A percentile compares a stretch with the other conserved stretches of the same genome.
These are phyloP conservation scores for Helicoverpa assulta DNA, from an alignment of 2,888 invertebrate genomes.

Conservation along the genomic window DNA sequence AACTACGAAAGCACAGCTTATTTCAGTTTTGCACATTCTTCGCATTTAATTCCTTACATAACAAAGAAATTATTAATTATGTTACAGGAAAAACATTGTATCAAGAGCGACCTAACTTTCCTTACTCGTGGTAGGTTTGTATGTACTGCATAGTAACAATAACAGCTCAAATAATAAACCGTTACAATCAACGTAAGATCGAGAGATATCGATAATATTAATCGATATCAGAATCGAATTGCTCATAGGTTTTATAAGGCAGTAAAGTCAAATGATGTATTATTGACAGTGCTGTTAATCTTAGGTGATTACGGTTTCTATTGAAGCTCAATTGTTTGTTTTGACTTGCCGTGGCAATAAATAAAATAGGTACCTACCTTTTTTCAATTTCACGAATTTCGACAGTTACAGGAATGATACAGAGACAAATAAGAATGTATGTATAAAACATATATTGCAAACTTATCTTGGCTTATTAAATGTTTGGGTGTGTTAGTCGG, in stretches of 20 bases:
- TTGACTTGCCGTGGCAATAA: conserved; percentile 8
- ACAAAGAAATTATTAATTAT: too few species aligned
- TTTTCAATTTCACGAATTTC: not conserved
- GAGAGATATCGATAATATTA: conserved; percentile 17
- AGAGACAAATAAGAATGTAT: not conserved
- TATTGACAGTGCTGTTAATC: conserved; percentile 36
- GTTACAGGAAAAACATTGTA: too few species aligned
- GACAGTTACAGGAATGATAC: not conserved
- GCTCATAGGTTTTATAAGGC: conserved; percentile 26
- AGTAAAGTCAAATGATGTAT: conserved; percentile 43
- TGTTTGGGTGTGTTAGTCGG: not conserved
- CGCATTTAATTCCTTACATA: too few species aligned
- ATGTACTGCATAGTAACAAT: too few species aligned
- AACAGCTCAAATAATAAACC: conserved; percentile 3
- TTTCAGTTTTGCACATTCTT: too few species aligned
- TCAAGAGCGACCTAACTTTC: too few species aligned
- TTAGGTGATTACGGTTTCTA: conserved; percentile 34
- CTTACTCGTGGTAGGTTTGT: too few species aligned
- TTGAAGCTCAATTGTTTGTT: conserved; percentile 28
- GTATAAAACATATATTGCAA: not conserved
- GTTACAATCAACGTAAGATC: conserved; percentile 32
- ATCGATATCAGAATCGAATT: conserved; percentile 27
- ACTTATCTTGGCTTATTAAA: not conserved
- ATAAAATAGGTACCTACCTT: not conserved
- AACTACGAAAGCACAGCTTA: too few species aligned